Conservation (phyloP, 2,888 invertebrate genomes). For the Epistrophella euchroma region DNA sequence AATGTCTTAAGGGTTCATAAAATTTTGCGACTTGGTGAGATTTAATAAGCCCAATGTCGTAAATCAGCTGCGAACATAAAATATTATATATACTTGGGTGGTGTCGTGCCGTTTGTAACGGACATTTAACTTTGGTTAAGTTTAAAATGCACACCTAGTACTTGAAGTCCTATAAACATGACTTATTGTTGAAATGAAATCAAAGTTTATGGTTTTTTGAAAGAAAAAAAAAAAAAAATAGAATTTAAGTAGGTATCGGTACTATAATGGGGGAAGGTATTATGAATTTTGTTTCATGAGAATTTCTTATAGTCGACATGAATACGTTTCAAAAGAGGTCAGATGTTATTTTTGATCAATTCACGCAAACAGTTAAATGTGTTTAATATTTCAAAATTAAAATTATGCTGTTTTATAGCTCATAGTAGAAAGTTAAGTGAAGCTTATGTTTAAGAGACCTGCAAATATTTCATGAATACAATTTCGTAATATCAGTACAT, state of each 20-base stretch:
- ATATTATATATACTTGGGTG: neutral
- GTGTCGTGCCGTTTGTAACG: constrained; percentile 3
- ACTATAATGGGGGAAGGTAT: neutral
- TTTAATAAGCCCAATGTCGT: constrained; percentile 30
- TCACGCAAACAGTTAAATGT: neutral
- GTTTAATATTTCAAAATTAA: neutral
- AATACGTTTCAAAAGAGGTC: neutral
- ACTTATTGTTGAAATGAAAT: constrained; percentile 36
- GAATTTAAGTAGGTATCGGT: constrained; percentile 4
- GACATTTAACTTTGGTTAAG: constrained; percentile 20
- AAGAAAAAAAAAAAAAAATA: neutral
- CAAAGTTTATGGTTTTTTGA: constrained; percentile 23
- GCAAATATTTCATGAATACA: neutral
- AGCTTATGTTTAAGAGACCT: neutral
- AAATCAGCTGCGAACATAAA: constrained; percentile 39
- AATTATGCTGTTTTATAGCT: neutral
- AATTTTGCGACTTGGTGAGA: constrained; percentile 24
- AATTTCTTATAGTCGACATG: neutral
- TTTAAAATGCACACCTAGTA: constrained; percentile 14
- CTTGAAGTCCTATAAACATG: constrained; percentile 14
- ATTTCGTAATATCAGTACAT: neutral
- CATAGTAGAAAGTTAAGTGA: neutral
- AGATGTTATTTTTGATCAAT: neutral
- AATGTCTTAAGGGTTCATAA: constrained; percentile 29
- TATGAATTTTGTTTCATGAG: neutral